Percentiles rank a stretch among this genome's conserved stretches.
Conservation (phyloP, 1,140 invertebrate genomes). For the Diachasma alloeum region DNA sequence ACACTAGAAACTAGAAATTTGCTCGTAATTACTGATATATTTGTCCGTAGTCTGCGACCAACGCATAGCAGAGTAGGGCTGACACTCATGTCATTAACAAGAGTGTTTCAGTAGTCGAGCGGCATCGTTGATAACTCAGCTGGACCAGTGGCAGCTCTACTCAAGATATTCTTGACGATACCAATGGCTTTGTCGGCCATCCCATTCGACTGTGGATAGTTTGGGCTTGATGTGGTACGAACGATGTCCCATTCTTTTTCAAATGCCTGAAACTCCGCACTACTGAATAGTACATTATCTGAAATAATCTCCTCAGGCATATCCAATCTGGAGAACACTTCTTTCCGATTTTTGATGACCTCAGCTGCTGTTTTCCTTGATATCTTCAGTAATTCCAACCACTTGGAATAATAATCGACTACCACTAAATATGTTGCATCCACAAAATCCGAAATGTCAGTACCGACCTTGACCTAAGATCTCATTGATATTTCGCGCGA, state of each 20-base stretch:
- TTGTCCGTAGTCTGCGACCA: background rate
- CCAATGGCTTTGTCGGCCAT: conserved; percentile 37
- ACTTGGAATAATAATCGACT: conserved; percentile 49
- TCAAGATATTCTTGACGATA: conserved; percentile 36
- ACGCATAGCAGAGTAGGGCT: background rate
- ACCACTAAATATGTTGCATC: conserved; percentile 38
- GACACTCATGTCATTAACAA: background rate
- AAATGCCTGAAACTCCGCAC: conserved; percentile 35
- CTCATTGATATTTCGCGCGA: conserved; percentile 38
- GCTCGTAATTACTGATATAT: background rate
- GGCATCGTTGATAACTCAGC: conserved; percentile 33
- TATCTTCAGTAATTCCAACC: conserved; percentile 43
- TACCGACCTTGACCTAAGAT: conserved; percentile 44
- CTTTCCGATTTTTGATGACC: conserved; percentile 37
- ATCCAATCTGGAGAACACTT: conserved; percentile 42
- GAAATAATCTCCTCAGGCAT: conserved; percentile 39
- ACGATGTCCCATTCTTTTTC: conserved; percentile 38
- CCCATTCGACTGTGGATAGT: conserved; percentile 42
- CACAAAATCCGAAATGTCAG: conserved; percentile 40
- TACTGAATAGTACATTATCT: conserved; percentile 45
- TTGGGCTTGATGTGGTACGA: conserved; percentile 41
- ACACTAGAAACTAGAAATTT: background rate
- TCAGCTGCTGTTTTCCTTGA: conserved; percentile 32
- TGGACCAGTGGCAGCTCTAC: conserved; percentile 35
- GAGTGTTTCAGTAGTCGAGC: conserved; percentile 34